These are phyloP conservation scores for Rhynchotus rufescens DNA, from an alignment of 2,797 vertebrate genomes.

Conservation along the genomic window DNA sequence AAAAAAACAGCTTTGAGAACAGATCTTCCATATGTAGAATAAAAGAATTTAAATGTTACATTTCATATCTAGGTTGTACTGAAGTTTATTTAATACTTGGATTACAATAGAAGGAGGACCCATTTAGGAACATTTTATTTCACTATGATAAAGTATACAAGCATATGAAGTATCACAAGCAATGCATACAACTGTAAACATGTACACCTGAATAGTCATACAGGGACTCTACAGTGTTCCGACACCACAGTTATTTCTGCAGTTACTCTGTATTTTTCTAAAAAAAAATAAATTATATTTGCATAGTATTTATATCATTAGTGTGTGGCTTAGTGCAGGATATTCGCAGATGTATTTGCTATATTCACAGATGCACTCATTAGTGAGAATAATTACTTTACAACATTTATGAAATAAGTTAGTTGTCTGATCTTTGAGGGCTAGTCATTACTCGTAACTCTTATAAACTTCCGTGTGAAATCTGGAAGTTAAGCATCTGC, in stretches of 20 bases:
- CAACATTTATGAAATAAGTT: not conserved
- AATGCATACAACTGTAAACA: not conserved
- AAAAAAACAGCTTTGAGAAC: not conserved
- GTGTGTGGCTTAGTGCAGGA: not conserved
- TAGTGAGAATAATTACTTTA: not conserved
- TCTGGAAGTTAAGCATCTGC: constrained; percentile 12
- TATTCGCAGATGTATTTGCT: not conserved
- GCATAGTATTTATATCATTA: not conserved
- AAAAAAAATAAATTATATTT: not conserved
- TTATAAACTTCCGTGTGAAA: not conserved
- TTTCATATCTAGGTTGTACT: not conserved
- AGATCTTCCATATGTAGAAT: not conserved
- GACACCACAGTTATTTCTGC: not conserved
- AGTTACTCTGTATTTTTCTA: not conserved
- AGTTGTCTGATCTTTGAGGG: not conserved
- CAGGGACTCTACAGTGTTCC: not conserved
- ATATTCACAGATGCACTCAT: not conserved
- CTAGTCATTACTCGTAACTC: not conserved
- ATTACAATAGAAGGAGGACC: not conserved
- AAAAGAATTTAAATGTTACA: not conserved
- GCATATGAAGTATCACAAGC: not conserved
- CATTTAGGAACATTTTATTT: not conserved
- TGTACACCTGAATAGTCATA: not conserved
- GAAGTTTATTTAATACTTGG: not conserved
- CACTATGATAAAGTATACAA: not conserved